phyloP scores from a whole-genome alignment of 2,113 vertebrate genomes.

The Petroica traversi region DNA sequence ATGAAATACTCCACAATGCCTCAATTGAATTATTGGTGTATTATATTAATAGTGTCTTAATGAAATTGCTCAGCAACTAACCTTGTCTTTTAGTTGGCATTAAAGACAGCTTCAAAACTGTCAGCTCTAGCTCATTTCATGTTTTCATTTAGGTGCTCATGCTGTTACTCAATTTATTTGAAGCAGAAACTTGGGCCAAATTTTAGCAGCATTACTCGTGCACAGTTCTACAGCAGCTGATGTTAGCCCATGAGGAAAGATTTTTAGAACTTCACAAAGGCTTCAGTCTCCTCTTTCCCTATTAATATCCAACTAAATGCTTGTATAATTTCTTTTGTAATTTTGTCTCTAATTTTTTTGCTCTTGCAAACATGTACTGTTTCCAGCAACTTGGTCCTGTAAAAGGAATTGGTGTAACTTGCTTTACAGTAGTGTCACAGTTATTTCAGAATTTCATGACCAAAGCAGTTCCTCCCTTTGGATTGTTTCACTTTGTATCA shows the following conservation, averaged over 20 bases:
- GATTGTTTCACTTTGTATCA: background rate
- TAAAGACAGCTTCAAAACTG: background rate
- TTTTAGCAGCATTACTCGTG: background rate
- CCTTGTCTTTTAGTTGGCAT: slow-evolving; percentile 1
- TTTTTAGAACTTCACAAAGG: background rate
- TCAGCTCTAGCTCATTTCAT: background rate
- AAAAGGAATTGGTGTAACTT: background rate
- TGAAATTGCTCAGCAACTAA: slow-evolving; percentile 45
- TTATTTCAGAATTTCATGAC: background rate
- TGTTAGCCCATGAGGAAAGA: background rate
- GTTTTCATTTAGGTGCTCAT: background rate
- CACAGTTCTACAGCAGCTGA: background rate
- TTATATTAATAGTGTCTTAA: slow-evolving; percentile 51
- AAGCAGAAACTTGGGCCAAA: background rate
- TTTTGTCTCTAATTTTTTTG: background rate
- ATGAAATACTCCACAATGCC: background rate
- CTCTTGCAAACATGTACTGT: background rate
- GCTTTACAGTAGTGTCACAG: background rate
- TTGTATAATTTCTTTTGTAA: background rate
- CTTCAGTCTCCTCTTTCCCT: background rate
- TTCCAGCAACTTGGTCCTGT: background rate
- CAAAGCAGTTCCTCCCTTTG: background rate
- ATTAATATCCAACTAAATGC: background rate
- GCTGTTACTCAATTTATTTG: background rate
- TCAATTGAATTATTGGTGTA: slow-evolving; percentile 25